A percentile compares a stretch with the other conserved stretches of the same genome.
Evolutionary conservation across 2,797 vertebrate genomes (phyloP).

Genomic region (Falco naumanni): DNA sequence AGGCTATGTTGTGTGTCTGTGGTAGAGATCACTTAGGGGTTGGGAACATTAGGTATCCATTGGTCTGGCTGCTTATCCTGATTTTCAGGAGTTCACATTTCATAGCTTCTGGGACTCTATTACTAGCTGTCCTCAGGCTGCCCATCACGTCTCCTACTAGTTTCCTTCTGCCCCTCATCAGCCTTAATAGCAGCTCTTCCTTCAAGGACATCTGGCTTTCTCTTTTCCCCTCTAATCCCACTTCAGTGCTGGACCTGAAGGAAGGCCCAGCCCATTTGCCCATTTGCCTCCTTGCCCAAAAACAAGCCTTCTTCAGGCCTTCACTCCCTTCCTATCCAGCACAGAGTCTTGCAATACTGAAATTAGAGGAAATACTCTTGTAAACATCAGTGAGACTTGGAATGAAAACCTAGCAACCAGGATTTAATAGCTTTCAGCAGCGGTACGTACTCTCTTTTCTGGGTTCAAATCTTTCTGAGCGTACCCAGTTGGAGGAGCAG

Average conservation of each 20-base stretch:
- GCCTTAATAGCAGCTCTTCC: not conserved
- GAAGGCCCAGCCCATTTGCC: not conserved
- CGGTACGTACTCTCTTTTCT: conserved; percentile 71
- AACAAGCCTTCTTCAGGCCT: not conserved
- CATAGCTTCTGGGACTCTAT: not conserved
- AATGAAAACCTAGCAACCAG: not conserved
- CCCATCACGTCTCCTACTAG: not conserved
- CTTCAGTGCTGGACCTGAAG: too few species aligned
- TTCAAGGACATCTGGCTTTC: not conserved
- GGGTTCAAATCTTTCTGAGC: conserved; percentile 64
- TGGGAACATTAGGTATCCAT: not conserved
- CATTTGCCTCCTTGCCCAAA: not conserved
- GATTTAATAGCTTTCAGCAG: too few species aligned
- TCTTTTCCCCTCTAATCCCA: not conserved
- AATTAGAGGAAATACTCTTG: not conserved
- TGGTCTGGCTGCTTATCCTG: not conserved
- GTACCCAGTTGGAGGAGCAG: conserved; percentile 47
- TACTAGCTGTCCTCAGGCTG: not conserved
- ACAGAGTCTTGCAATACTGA: not conserved
- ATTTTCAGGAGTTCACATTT: not conserved
- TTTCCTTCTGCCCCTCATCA: not conserved
- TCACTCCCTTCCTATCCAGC: not conserved
- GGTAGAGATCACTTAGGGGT: not conserved
- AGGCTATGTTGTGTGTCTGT: not conserved
- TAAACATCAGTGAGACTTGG: too few species aligned